phyloP scores from a whole-genome alignment of 2,888 invertebrate species.

The Hydriomena furcata region DNA sequence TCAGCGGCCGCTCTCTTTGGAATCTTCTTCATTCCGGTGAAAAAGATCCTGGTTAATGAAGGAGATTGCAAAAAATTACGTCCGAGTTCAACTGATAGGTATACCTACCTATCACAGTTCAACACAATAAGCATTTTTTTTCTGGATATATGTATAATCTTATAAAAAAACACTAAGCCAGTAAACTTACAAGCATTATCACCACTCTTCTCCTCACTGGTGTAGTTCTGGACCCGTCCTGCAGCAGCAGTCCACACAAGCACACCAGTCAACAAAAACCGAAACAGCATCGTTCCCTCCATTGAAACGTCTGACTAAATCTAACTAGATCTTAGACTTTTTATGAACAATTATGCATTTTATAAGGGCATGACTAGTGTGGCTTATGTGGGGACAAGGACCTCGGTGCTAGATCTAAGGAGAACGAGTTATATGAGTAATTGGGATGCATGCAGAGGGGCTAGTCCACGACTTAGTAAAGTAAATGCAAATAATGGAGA shows the following conservation, averaged over 20 bases:
- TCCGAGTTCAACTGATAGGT: too few species aligned
- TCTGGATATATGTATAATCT: too few species aligned
- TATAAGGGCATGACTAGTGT: conserved; percentile 59
- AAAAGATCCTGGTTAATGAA: too few species aligned
- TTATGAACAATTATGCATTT: conserved; percentile 55
- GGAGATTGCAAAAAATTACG: too few species aligned
- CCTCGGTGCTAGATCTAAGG: conserved; percentile 41
- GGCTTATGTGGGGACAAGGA: conserved; percentile 58
- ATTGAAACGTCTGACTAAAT: conserved; percentile 31
- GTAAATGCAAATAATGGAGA: too few species aligned
- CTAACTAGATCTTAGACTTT: conserved; percentile 54
- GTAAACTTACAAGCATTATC: conserved; percentile 39
- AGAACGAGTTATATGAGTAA: conserved; percentile 24
- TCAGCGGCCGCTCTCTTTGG: too few species aligned
- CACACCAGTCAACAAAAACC: conserved; percentile 49
- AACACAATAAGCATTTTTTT: too few species aligned
- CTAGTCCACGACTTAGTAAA: background rate
- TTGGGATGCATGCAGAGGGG: too few species aligned
- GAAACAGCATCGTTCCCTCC: conserved; percentile 43
- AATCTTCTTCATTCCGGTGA: too few species aligned
- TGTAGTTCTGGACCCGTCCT: conserved; percentile 48
- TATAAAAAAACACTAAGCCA: too few species aligned
- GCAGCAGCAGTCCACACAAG: conserved; percentile 44
- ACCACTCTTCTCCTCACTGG: conserved; percentile 36
- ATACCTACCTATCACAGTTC: too few species aligned